A percentile compares a stretch with the other conserved stretches of the same genome.
These are phyloP conservation scores for Amphibalanus amphitrite DNA, from an alignment of 1,140 invertebrate species.

Conservation along the genomic window DNA sequence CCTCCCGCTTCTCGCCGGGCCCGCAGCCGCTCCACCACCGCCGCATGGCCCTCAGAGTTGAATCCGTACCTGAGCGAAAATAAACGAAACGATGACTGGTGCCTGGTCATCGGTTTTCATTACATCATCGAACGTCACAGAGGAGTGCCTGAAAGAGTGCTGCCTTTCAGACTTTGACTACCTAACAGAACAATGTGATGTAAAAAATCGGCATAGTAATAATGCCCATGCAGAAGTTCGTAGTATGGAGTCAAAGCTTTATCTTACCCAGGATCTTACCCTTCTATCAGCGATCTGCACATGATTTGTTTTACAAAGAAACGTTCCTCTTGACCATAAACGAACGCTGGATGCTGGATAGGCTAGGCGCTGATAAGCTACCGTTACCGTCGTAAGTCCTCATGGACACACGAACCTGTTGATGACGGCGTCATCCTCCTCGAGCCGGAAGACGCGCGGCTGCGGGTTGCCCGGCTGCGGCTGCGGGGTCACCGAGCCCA, in stretches of 20 bases:
- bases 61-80: slow-evolving; percentile 64
- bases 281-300: background rate
- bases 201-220: too few relatives aligned
- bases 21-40: slow-evolving; percentile 31
- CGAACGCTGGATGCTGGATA: background rate
- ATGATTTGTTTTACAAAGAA: background rate
- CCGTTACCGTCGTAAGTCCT: background rate
- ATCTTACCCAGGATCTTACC: background rate
- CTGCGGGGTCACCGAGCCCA: slow-evolving; percentile 85
- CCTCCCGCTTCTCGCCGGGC: slow-evolving; percentile 24
- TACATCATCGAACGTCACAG: too few relatives aligned
- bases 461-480: slow-evolving; percentile 82
- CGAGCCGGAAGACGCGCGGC: slow-evolving; percentile 76
- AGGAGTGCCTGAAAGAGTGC: background rate
- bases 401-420: slow-evolving; percentile 42
- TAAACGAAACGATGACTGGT: too few relatives aligned
- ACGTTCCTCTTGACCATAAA: background rate
- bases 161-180: too few relatives aligned
- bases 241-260: background rate
- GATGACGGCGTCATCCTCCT: slow-evolving; percentile 72
- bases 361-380: background rate
- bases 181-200: too few relatives aligned
- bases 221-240: background rate
- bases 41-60: slow-evolving; percentile 81
- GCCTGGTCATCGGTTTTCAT: too few relatives aligned